These are phyloP conservation scores for Acrossocheilus wenchowensis DNA, from an alignment of 2,797 vertebrate species.

Conservation along the genomic window DNA sequence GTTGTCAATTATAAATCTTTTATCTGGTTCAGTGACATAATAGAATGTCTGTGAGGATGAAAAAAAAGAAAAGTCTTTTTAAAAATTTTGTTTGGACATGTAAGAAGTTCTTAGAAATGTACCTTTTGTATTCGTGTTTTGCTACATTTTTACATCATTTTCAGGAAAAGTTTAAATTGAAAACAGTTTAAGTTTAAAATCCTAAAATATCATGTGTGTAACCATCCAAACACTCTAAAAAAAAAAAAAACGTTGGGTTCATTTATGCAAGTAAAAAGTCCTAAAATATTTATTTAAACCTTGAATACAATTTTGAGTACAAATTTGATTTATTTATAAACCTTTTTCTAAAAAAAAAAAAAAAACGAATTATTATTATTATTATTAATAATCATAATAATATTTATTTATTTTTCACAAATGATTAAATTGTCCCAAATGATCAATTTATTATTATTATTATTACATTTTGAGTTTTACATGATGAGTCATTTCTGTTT, in stretches of 20 bases:
- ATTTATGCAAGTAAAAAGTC: background rate
- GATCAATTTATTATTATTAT: background rate
- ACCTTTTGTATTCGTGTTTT: background rate
- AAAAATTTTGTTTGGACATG: background rate
- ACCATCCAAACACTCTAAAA: too few species aligned
- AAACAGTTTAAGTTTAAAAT: background rate
- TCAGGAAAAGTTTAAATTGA: background rate
- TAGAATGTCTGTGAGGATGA: background rate
- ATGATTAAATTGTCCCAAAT: too few species aligned
- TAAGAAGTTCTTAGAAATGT: background rate
- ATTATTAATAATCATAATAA: too few species aligned
- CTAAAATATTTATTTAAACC: background rate
- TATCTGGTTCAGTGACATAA: constrained; percentile 13
- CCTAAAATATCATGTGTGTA: too few species aligned
- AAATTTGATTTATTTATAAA: too few species aligned
- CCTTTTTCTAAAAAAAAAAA: too few species aligned
- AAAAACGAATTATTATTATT: too few species aligned
- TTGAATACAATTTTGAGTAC: background rate
- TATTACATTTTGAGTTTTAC: background rate
- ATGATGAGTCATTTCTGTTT: too few species aligned
- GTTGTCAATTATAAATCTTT: constrained; percentile 23
- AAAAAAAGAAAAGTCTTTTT: background rate
- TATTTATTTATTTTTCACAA: too few species aligned
- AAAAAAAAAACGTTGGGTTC: too few species aligned
- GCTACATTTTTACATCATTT: background rate